Conservation (phyloP, 2,888 invertebrate genomes). For the Isoperla grammatica region DNA sequence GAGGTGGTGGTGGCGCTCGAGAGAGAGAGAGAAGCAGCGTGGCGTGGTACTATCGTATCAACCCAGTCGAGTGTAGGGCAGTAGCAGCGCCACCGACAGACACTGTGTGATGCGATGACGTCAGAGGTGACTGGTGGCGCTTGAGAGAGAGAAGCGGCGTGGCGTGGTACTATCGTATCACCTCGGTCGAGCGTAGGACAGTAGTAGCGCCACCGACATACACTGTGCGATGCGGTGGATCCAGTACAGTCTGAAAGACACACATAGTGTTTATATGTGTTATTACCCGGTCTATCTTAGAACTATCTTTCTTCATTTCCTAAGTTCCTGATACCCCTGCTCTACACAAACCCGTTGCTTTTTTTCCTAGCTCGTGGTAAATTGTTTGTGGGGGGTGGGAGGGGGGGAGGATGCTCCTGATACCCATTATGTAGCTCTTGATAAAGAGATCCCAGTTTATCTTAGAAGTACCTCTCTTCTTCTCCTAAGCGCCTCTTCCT, state of each 20-base stretch:
- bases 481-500: too few relatives aligned
- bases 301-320: too few relatives aligned
- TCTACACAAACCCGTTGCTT: constrained; percentile 64
- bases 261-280: constrained; percentile 9
- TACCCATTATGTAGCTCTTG: constrained; percentile 75
- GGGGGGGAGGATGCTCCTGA: constrained; percentile 74
- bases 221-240: constrained; percentile 24
- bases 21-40: too few relatives aligned
- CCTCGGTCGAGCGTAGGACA: constrained; percentile 11
- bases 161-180: background rate
- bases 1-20: too few relatives aligned
- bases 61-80: too few relatives aligned
- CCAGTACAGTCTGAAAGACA: constrained; percentile 26
- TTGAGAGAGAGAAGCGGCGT: background rate
- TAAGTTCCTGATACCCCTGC: too few relatives aligned
- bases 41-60: too few relatives aligned
- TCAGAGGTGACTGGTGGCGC: too few relatives aligned
- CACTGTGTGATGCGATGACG: too few relatives aligned
- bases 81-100: too few relatives aligned
- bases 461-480: too few relatives aligned
- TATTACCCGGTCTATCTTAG: background rate
- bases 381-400: constrained; percentile 63
- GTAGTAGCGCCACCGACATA: constrained; percentile 2
- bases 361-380: constrained; percentile 59
- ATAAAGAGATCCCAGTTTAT: constrained; percentile 83